Evolutionary conservation across 2,797 vertebrate species (phyloP), one percentile per base, ranked within the genome.

Genomic region (Alauda arvensis): DNA sequence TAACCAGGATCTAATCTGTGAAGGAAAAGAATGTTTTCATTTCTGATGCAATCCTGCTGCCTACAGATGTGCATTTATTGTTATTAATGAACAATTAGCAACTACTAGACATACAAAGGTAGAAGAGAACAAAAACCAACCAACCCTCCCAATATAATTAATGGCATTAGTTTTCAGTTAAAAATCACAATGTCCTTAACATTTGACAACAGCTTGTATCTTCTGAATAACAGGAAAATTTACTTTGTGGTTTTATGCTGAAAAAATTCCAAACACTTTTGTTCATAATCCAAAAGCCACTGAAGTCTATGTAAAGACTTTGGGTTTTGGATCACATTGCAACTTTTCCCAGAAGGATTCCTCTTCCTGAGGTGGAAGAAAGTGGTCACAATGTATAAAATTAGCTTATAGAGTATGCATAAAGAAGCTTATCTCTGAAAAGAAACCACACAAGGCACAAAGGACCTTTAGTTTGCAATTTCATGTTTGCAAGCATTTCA

Each of bases 1-100:
- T 89, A 85, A 89, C 18, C 55, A 93, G 83, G 85, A 85, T 77
- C 81, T 87, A 94, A 93, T 89, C 67, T 86, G 79, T 77, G 77
- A 94, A 91, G 31, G 14, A 46, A 90, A 75, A 69, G 67, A 80
- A 69, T 0, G 9, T 11, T 91, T 94, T 89, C 12, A 69, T 88
- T 92, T 91, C 78, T 87, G 34, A 82, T 67, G 49, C 43, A 91
- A 92, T 78, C 61, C 29, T 84, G 24, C 52, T 82, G 43, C 60
- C 51, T 77, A 52, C 37, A 89, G 67, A 80, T 7, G 3, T 76
- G 53, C 8, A 71, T 71, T 69, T 69, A 21, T 63, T 74, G 25
- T 66, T 82, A 65, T 71, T 88, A 70, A 67, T 40, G 55, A 91
- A 76, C 12, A 40, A 60, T 53, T 91, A 70, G 67, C 4, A 0